phyloP scores from a whole-genome alignment of 2,113 vertebrate species.

The Siphamia tubifer region DNA sequence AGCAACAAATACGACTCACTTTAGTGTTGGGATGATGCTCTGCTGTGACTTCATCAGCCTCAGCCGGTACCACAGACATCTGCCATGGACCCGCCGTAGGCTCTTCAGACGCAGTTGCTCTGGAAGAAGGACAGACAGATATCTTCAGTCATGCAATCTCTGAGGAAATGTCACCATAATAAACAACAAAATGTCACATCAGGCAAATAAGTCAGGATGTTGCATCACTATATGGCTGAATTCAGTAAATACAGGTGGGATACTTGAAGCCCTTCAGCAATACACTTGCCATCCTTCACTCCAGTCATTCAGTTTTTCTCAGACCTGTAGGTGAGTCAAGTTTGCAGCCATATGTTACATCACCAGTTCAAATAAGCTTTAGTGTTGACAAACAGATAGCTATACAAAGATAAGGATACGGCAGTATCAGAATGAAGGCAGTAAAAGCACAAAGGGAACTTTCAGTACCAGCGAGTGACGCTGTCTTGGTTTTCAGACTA shows the following conservation, averaged over 20 bases:
- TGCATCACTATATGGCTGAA: no score
- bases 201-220: no score
- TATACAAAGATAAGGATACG: background rate
- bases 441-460: background rate
- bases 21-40: slow-evolving; percentile 92
- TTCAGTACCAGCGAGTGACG: background rate
- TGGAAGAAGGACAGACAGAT: slow-evolving; percentile 47
- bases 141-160: no score
- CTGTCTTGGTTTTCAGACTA: background rate
- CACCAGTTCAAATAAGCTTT: background rate
- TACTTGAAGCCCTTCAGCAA: no score
- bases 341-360: background rate
- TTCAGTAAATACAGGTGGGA: no score
- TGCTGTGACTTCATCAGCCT: slow-evolving; percentile 93
- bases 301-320: background rate
- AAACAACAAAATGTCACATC: no score
- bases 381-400: slow-evolving; percentile 41
- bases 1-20: slow-evolving; percentile 84
- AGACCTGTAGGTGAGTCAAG: background rate
- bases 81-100: slow-evolving; percentile 92
- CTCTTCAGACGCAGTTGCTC: slow-evolving; percentile 97
- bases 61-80: slow-evolving; percentile 96
- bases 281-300: no score
- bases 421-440: background rate
- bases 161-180: no score